Evolutionary conservation across 2,797 vertebrate genomes (phyloP).

Genomic region (Mormyrus proboscirostris): DNA sequence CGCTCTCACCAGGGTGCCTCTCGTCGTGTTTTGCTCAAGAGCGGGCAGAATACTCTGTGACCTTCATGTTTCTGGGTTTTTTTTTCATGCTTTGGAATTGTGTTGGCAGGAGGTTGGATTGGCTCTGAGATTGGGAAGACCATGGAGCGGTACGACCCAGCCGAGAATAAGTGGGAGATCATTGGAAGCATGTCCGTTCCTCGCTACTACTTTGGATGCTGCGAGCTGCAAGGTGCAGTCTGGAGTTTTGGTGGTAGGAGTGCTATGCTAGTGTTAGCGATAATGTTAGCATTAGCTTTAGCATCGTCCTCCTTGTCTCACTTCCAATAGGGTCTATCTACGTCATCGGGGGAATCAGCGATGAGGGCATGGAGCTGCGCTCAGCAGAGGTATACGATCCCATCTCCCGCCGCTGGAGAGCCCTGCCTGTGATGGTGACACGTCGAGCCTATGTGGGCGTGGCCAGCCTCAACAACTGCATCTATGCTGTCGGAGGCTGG

Average conservation of each 20-base stretch:
- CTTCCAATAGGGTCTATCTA: constrained; percentile 79
- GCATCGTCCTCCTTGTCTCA: background rate
- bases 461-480: constrained; percentile 81
- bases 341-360: constrained; percentile 85
- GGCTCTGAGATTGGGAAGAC: constrained; percentile 93
- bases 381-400: constrained; percentile 89
- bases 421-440: constrained; percentile 83
- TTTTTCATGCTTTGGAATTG: background rate
- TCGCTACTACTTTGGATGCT: constrained; percentile 93
- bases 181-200: constrained; percentile 86
- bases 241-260: background rate
- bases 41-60: background rate
- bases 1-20: background rate
- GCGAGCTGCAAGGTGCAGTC: constrained; percentile 83
- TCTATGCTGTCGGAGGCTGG: constrained; percentile 92
- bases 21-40: background rate
- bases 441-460: constrained; percentile 86
- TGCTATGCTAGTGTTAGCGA: background rate
- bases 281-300: background rate
- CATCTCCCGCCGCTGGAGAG: constrained; percentile 81
- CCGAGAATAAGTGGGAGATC: constrained; percentile 91
- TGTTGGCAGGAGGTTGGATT: constrained; percentile 79
- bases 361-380: constrained; percentile 81
- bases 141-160: constrained; percentile 91
- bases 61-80: background rate